Evolutionary conservation across 1,140 invertebrate species (phyloP).

Genomic region (Sinonovacula constricta): DNA sequence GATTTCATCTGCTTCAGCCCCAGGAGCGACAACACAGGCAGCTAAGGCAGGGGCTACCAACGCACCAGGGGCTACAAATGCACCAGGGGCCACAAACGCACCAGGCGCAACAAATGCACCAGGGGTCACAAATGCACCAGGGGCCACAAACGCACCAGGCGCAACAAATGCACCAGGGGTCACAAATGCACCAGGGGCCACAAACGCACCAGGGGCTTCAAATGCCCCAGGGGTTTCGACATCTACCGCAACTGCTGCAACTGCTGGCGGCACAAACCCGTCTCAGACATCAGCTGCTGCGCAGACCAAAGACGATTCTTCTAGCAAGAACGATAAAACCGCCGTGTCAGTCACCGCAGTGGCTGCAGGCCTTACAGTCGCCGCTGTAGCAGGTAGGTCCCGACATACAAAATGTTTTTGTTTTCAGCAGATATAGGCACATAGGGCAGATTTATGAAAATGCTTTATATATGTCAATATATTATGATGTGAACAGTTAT

Average conservation of each 20-base stretch:
- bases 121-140: neutral
- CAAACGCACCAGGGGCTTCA: neutral
- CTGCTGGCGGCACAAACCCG: neutral
- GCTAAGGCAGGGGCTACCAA: neutral
- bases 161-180: neutral
- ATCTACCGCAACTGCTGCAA: neutral
- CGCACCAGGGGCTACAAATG: neutral
- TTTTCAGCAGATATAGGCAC: too few relatives aligned
- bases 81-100: neutral
- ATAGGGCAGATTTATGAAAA: too few relatives aligned
- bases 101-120: neutral
- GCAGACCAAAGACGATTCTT: neutral
- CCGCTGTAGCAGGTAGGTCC: constrained; percentile 3
- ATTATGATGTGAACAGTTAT: too few relatives aligned
- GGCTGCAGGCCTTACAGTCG: constrained; percentile 5
- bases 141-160: neutral
- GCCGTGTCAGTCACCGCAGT: neutral
- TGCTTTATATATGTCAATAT: too few relatives aligned
- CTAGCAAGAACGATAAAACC: too few relatives aligned
- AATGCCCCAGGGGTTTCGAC: neutral
- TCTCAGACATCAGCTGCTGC: neutral
- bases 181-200: neutral
- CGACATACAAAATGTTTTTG: too few relatives aligned
- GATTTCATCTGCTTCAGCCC: neutral
- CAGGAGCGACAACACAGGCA: neutral